phyloP scores from a whole-genome alignment of 2,888 invertebrate species.

The Osedax fenrisi region DNA sequence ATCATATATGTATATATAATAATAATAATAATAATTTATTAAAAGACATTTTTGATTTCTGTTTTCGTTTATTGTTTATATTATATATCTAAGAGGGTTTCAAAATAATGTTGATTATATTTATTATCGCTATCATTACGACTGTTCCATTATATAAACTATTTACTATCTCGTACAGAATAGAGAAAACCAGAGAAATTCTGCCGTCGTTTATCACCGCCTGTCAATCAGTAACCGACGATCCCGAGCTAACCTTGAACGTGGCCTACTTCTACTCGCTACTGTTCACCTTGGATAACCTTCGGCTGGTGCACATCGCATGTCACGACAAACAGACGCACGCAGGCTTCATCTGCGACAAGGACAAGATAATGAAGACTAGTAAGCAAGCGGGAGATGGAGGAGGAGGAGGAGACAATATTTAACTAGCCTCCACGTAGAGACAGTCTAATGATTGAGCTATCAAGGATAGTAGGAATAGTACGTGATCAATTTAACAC shows the following conservation, averaged over 20 bases:
- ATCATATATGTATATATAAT: too few species aligned
- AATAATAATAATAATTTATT: too few species aligned
- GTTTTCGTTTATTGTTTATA: not conserved
- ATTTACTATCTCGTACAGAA: not conserved
- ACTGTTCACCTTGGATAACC: conserved; percentile 26
- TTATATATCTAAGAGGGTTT: too few species aligned
- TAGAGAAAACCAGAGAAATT: conserved; percentile 25
- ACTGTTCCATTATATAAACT: not conserved
- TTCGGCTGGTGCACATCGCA: conserved; percentile 25
- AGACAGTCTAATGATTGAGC: too few species aligned
- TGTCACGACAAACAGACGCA: conserved; percentile 30
- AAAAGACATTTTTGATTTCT: not conserved
- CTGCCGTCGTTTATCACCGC: conserved; percentile 22
- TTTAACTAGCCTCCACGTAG: too few species aligned
- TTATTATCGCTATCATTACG: not conserved
- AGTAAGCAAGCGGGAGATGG: too few species aligned
- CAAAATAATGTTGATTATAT: not conserved
- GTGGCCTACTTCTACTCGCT: conserved; percentile 24
- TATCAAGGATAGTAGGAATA: too few species aligned
- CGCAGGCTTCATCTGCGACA: conserved; percentile 12
- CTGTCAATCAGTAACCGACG: not conserved
- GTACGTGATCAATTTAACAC: too few species aligned
- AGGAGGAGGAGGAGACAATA: too few species aligned
- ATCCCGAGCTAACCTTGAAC: not conserved
- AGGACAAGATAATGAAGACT: not conserved